Evolutionary conservation across 2,113 vertebrate species (phyloP), one percentile per base, ranked within the genome.

Genomic region (Passer domesticus): DNA sequence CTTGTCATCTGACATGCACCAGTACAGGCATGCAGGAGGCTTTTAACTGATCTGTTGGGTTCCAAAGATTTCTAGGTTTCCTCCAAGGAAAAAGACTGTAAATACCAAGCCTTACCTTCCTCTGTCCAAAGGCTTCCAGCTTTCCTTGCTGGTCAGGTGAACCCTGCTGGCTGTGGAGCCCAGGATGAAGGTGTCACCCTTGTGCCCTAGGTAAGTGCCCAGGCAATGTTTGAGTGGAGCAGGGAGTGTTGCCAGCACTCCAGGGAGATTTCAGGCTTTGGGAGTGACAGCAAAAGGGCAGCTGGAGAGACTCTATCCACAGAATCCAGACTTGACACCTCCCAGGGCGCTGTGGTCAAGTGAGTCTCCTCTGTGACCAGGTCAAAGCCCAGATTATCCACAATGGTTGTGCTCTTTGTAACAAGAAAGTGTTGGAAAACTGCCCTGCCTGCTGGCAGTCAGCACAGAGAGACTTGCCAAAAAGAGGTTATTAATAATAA

Each of bases 361-460:
- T 13, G 21, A 87, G 68, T 91, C 56, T 96, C 78, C 78, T 92
- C 60, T 8, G 7, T 41, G n/a, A 74, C 70, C 72, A 95, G 60
- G 46, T 62, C 67, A 79, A 95, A 92, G 59, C 64, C 39, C 92
- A 89, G 67, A 83, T 88, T 94, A 63, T 85, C 21, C 22, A 60
- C 17, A 69, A 13, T 11, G 15, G 83, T 52, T 23, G 41, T 31
- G 41, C 64, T 68, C 58, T 94, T 88, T 97, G 83, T 68, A 75
- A 74, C 33, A 83, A 89, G 64, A 95, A 84, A 77, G 6, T 33
- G 41, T 70, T 47, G 69, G 55, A 69, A 87, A 74, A 10, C 53
- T 91, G 49, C 72, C 37, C 35, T 60, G 37, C 18, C 5, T 10
- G 41, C 69, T 92, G 85, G 74, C 56, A 92, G 67, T 55, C 56